These are phyloP conservation scores for Caenorhabditis latens DNA, from an alignment of 1,140 invertebrate species.

Conservation along the genomic window DNA sequence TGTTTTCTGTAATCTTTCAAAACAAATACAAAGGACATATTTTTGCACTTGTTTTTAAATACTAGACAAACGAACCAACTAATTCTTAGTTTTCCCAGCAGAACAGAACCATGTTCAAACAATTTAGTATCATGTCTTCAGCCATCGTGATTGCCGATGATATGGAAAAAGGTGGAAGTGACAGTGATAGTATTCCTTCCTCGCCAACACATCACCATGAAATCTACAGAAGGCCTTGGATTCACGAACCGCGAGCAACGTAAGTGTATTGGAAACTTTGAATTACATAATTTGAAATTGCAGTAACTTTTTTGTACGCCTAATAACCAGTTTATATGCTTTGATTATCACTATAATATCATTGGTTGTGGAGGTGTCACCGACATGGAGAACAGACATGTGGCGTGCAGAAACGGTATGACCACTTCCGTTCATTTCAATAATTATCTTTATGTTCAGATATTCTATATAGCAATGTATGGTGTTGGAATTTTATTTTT, in stretches of 20 bases:
- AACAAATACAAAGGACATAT: slow-evolving; percentile 26
- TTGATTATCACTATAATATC: slow-evolving; percentile 76
- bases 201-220: slow-evolving; percentile 43
- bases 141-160: slow-evolving; percentile 41
- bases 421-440: not conserved
- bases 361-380: slow-evolving; percentile 74
- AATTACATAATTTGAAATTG: slow-evolving; percentile 47
- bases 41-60: slow-evolving; percentile 20
- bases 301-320: slow-evolving; percentile 75
- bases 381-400: slow-evolving; percentile 75
- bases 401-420: slow-evolving; percentile 74
- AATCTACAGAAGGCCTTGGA: slow-evolving; percentile 23
- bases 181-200: slow-evolving; percentile 31
- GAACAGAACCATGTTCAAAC: slow-evolving; percentile 6
- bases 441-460: slow-evolving; percentile 67
- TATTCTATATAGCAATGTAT: slow-evolving; percentile 76
- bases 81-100: not conserved
- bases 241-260: slow-evolving; percentile 40
- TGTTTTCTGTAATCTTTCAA: not conserved
- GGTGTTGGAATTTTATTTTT: slow-evolving; percentile 74
- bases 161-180: slow-evolving; percentile 42
- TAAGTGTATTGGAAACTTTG: slow-evolving; percentile 5
- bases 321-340: slow-evolving; percentile 74
- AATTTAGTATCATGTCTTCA: slow-evolving; percentile 27
- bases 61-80: not conserved